Conservation (phyloP, 2,888 invertebrate species). For the Smittia aterrima region DNA sequence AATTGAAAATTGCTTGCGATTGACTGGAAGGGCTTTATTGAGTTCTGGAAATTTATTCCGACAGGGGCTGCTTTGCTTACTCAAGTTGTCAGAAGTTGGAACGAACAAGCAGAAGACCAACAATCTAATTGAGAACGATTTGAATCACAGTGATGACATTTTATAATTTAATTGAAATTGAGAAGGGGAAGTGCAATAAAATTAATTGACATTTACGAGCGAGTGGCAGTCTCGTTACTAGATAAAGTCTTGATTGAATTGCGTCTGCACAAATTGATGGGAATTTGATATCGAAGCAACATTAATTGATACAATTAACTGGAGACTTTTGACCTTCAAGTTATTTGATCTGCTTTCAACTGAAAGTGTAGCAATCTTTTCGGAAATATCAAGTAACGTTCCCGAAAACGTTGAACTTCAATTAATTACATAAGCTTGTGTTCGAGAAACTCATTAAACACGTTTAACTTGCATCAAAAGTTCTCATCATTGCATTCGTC, state of each 20-base stretch:
- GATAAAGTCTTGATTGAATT: background rate
- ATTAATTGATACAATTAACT: background rate
- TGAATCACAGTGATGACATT: slow-evolving; percentile 7
- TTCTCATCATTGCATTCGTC: too few relatives aligned
- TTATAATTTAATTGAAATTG: background rate
- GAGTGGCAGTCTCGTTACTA: background rate
- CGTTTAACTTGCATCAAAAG: too few relatives aligned
- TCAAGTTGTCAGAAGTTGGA: background rate
- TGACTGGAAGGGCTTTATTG: background rate
- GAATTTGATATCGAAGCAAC: background rate
- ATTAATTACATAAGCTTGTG: too few relatives aligned
- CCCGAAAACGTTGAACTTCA: too few relatives aligned
- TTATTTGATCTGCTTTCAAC: background rate
- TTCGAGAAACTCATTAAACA: too few relatives aligned
- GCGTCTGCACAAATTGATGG: background rate
- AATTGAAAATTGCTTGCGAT: background rate
- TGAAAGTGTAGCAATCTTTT: too few relatives aligned
- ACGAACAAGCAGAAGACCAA: background rate
- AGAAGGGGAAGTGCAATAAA: background rate
- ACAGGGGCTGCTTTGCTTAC: background rate
- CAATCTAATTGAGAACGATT: background rate
- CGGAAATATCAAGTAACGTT: too few relatives aligned
- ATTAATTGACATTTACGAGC: background rate
- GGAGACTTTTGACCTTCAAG: background rate
- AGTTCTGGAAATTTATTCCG: background rate